phyloP scores from a whole-genome alignment of 2,888 invertebrate species.

The Tetranychus truncatus region DNA sequence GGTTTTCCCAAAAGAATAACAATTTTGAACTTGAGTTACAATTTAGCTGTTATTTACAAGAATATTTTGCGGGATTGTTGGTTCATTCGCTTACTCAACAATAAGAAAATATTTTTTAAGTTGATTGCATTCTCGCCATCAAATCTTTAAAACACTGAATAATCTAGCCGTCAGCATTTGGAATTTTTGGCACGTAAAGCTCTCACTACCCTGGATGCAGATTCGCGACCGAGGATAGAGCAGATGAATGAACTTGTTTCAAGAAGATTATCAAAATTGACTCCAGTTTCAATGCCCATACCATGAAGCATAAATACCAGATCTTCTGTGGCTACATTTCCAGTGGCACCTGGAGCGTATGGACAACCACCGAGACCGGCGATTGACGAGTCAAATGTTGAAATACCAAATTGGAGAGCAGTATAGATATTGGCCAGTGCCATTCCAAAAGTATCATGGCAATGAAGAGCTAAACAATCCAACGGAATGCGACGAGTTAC shows the following conservation, averaged over 20 bases:
- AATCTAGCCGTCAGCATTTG: too few relatives aligned
- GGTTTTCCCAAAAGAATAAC: too few relatives aligned
- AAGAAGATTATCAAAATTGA: constrained; percentile 63
- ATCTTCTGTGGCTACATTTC: constrained; percentile 95
- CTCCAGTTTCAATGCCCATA: constrained; percentile 32
- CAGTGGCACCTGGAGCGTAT: constrained; percentile 87
- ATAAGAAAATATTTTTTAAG: too few relatives aligned
- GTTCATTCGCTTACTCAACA: too few relatives aligned
- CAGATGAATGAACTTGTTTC: constrained; percentile 67
- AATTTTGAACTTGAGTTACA: too few relatives aligned
- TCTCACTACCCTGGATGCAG: constrained; percentile 32
- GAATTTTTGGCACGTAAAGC: constrained; percentile 21
- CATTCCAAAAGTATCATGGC: constrained; percentile 96
- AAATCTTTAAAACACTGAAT: too few relatives aligned
- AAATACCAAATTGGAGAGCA: constrained; percentile 51
- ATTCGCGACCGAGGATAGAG: constrained; percentile 44
- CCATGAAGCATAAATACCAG: constrained; percentile 77
- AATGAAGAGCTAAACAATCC: constrained; percentile 66
- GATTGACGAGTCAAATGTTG: constrained; percentile 77
- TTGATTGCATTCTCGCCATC: too few relatives aligned
- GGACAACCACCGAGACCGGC: constrained; percentile 94
- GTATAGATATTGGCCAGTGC: constrained; percentile 79
- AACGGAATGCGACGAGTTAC: constrained; percentile 47
- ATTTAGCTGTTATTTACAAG: too few relatives aligned
- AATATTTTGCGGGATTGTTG: too few relatives aligned